Base-by-base conservation (phyloP, 2,113 vertebrate genomes). In the Ahaetulla prasina region DNA sequence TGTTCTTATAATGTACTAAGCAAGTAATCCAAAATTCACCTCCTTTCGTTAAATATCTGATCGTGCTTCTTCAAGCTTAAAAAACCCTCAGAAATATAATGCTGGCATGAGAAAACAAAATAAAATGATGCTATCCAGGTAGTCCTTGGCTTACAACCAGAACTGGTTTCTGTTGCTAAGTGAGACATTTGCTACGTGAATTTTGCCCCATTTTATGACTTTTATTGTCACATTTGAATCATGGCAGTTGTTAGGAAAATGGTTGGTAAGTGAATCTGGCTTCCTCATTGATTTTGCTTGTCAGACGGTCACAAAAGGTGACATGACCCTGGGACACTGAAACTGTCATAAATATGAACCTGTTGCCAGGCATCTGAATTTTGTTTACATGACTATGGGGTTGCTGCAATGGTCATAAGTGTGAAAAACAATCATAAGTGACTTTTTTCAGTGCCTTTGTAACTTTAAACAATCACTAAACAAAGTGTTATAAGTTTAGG, bases 41-140 rank as follows among this genome's bases (percentile, higher is more conserved):
- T n/a, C 87, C 47, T 53, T 90, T 88, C 0, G 8, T 52, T 63
- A 0, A 0, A 0, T 0, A 0, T 30, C 0, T 20, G 11, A 57
- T 39, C 74, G 30, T 14, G 0, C 3, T 1, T 57, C 63, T 87
- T 3, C 47, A n/a, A n/a, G 1, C 0, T 0, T 3, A 0, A 45
- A 54, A 20, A 57, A 23, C 2, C 23, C 45, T 60, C 88, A 60
- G 20, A 23, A 0, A 0, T 47, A 6, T 89, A 92, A 52, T 16
- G 54, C 74, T 84, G 2, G 45, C 30, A 35, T 1, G 52, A 45
- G 53, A 8, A 92, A 23, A 49, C 16, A 30, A 89, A 2, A 30
- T 8, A 0, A 85, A 93, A 89, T 49, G 50, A 89, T 90, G 9
- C 6, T 27, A 2, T 0, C 4, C 30, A n/a, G 63, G 27, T 63